Conservation (phyloP, 2,888 invertebrate species). For the Drosophila rubida region DNA sequence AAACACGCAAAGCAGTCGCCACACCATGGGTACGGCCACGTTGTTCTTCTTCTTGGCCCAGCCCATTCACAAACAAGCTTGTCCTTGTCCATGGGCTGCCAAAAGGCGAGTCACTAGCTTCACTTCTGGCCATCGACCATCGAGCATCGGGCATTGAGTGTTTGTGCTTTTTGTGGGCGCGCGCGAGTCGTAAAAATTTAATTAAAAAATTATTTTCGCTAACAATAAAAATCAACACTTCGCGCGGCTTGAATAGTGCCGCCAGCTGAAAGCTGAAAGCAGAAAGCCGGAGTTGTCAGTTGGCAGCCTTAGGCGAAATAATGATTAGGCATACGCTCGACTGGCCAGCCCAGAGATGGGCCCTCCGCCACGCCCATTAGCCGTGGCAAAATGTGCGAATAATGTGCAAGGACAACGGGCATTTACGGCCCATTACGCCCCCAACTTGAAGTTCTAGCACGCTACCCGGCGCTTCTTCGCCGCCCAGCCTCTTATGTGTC, state of each 20-base stretch:
- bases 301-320: constrained; percentile 49
- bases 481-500: constrained; percentile 37
- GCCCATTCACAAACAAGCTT: constrained; percentile 43
- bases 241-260: constrained; percentile 32
- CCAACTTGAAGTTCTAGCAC: background rate
- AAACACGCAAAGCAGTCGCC: constrained; percentile 62
- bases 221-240: constrained; percentile 77
- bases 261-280: background rate
- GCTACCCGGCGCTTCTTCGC: background rate
- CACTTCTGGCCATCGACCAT: constrained; percentile 38
- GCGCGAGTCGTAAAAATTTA: constrained; percentile 74
- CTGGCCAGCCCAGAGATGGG: constrained; percentile 19
- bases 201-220: constrained; percentile 73
- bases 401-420: constrained; percentile 66
- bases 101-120: constrained; percentile 56
- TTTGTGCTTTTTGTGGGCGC: constrained; percentile 32
- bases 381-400: constrained; percentile 75
- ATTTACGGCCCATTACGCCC: constrained; percentile 60
- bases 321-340: constrained; percentile 64
- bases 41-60: constrained; percentile 44
- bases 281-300: background rate
- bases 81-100: constrained; percentile 29
- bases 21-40: constrained; percentile 25
- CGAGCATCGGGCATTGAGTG: constrained; percentile 35
- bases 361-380: constrained; percentile 67